These are phyloP conservation scores for Exephanes ischioxanthus DNA, from an alignment of 2,888 invertebrate genomes.

Conservation along the genomic window DNA sequence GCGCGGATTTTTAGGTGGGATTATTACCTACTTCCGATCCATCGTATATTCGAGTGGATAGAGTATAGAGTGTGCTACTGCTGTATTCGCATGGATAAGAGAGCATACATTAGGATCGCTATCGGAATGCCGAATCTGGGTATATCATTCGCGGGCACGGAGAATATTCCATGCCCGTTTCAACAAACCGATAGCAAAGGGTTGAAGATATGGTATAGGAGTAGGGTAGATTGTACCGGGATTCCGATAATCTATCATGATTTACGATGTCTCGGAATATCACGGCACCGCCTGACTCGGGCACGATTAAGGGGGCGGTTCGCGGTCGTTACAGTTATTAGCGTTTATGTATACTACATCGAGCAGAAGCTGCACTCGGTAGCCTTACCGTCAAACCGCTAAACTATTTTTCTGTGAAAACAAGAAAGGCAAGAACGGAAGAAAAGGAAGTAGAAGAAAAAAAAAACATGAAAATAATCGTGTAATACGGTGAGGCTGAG, in stretches of 20 bases:
- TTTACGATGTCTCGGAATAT: slow-evolving; percentile 73
- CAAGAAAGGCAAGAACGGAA: slow-evolving; percentile 8
- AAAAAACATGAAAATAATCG: slow-evolving; percentile 53
- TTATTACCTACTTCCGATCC: background rate
- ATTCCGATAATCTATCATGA: slow-evolving; percentile 75
- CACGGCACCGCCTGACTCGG: slow-evolving; percentile 72
- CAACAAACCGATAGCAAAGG: slow-evolving; percentile 12
- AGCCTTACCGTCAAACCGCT: slow-evolving; percentile 31
- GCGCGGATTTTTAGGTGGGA: background rate
- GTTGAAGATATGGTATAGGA: slow-evolving; percentile 33
- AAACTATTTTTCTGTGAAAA: slow-evolving; percentile 29
- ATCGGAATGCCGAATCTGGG: slow-evolving; percentile 5
- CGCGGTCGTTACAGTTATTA: slow-evolving; percentile 69
- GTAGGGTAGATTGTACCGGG: slow-evolving; percentile 27
- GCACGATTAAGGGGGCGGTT: slow-evolving; percentile 69
- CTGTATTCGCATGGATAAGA: background rate
- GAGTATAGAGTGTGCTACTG: background rate
- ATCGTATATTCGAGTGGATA: background rate
- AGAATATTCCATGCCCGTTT: slow-evolving; percentile 33
- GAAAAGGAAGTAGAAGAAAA: slow-evolving; percentile 7
- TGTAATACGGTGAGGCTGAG: slow-evolving; percentile 44
- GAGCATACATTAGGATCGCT: background rate
- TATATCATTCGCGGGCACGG: slow-evolving; percentile 29
- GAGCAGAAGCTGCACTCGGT: slow-evolving; percentile 22
- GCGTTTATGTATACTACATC: slow-evolving; percentile 55